These are phyloP conservation scores for Cyprinodon diabolis DNA, from an alignment of 2,797 vertebrate genomes.

Conservation along the genomic window DNA sequence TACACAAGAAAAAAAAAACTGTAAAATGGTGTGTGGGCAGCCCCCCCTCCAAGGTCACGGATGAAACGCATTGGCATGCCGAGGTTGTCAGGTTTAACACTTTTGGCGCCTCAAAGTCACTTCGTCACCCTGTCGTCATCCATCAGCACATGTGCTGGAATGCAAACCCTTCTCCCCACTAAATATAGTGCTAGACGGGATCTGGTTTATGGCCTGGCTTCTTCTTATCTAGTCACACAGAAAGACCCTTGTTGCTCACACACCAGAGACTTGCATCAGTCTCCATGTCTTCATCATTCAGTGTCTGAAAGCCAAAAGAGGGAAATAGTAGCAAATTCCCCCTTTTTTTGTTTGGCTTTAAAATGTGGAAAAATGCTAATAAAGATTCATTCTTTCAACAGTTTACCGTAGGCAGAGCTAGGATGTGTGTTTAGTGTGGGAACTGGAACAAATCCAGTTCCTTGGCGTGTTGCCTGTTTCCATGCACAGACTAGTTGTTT, in stretches of 20 bases:
- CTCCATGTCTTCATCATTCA: slow-evolving; percentile 34
- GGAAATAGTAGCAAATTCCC: slow-evolving; percentile 21
- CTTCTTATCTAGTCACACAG: slow-evolving; percentile 49
- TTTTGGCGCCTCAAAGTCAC: slow-evolving; percentile 76
- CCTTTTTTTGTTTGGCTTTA: slow-evolving; percentile 23
- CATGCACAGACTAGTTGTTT: slow-evolving; percentile 37
- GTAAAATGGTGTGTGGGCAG: not conserved
- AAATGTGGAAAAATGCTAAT: slow-evolving; percentile 40
- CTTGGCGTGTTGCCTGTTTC: slow-evolving; percentile 57
- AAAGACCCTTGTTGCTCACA: slow-evolving; percentile 62
- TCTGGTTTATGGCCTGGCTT: slow-evolving; percentile 61
- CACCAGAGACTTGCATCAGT: slow-evolving; percentile 23
- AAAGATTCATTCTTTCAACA: slow-evolving; percentile 26
- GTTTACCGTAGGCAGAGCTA: slow-evolving; percentile 24
- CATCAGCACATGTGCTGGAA: slow-evolving; percentile 75
- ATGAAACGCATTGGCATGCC: slow-evolving; percentile 60
- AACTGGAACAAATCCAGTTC: slow-evolving; percentile 41
- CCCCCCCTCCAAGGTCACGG: slow-evolving; percentile 60
- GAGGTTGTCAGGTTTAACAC: slow-evolving; percentile 65
- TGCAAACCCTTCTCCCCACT: slow-evolving; percentile 60
- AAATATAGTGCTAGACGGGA: slow-evolving; percentile 74
- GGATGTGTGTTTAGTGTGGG: slow-evolving; percentile 37
- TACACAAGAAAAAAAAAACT: slow-evolving; percentile 24
- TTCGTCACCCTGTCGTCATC: slow-evolving; percentile 79
- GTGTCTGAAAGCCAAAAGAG: slow-evolving; percentile 21